Conservation (phyloP, 2,113 vertebrate genomes). For the Phalacrocorax brasilianus region DNA sequence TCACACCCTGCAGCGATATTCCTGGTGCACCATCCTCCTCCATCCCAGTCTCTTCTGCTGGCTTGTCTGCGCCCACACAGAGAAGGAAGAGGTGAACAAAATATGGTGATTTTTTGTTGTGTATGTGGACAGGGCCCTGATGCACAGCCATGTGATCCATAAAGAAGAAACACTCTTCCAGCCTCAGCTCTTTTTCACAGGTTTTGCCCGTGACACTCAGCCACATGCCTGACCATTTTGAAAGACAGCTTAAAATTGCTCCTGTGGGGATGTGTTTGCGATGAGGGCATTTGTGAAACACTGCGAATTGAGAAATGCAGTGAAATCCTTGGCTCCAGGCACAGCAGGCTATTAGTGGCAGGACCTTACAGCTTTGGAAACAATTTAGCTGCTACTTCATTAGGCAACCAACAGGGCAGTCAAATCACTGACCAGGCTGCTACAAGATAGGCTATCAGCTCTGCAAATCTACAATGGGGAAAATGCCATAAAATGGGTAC, state of each 20-base stretch:
- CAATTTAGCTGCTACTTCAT: neutral
- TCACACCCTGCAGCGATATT: accelerated
- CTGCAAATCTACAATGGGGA: neutral
- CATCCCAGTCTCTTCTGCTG: neutral
- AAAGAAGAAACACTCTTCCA: neutral
- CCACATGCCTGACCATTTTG: neutral
- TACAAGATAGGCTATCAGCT: neutral
- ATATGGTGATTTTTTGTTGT: neutral
- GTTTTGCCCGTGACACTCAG: neutral
- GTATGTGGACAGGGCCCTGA: neutral
- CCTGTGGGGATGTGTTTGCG: neutral
- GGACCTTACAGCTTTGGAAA: neutral
- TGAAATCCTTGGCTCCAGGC: neutral
- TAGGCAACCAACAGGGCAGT: neutral
- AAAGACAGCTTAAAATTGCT: neutral
- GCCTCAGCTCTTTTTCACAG: neutral
- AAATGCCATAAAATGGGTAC: neutral
- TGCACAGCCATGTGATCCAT: neutral
- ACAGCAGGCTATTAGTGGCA: neutral
- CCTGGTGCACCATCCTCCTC: neutral
- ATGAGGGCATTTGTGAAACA: neutral
- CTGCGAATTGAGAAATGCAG: neutral
- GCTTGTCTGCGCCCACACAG: neutral
- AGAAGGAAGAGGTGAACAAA: neutral
- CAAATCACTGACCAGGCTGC: neutral